Base-by-base conservation (phyloP, 2,888 invertebrate genomes). In the Drosophila dives region DNA sequence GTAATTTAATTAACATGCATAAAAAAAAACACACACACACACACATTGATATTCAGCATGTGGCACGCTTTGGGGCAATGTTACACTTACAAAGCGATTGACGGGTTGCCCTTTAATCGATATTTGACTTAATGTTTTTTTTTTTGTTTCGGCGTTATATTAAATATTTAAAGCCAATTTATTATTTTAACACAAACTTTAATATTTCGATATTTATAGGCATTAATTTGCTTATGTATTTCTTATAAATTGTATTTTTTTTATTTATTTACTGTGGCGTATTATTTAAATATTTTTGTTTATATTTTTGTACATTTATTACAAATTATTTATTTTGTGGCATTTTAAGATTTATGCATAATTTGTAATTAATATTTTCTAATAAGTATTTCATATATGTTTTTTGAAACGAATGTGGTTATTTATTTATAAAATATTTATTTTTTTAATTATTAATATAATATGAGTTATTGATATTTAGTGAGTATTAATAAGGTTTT, bases 1-100 rank as follows among this genome's bases (percentile, higher is more conserved):
- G 81, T 86, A 86, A 86, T 86, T 86, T 83, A 86, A 86, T 90
- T 86, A 86, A 90, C 86, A 86, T 89, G 68, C 75, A 83, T 65
- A 73, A 75, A 76, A 75, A 82, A 63, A 80, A 56, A 59, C 33
- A 29, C 34, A 26, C 34, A 54, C 29, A 42, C 29, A 34, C 42
- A 20, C 42, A 7, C 7, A 45, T 6, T 8, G 8, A 45, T 15
- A 15, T 38, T 33, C n/a, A 11, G 15, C n/a, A 49, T 67, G 62
- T 72, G 61, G 49, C 45, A 61, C 71, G 64, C 64, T 65, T 62
- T 60, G 78, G 67, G 69, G 33, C 74, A 74, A 62, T 75, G 64
- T 50, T 70, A 76, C 68, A 89, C 87, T 77, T 77, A 86, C 76
- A 72, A 81, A 66, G 63, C 56, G 59, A 68, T 80, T 68, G 62